These are phyloP conservation scores for Gryon sp. DNA, from an alignment of 1,140 invertebrate genomes.

Conservation along the genomic window DNA sequence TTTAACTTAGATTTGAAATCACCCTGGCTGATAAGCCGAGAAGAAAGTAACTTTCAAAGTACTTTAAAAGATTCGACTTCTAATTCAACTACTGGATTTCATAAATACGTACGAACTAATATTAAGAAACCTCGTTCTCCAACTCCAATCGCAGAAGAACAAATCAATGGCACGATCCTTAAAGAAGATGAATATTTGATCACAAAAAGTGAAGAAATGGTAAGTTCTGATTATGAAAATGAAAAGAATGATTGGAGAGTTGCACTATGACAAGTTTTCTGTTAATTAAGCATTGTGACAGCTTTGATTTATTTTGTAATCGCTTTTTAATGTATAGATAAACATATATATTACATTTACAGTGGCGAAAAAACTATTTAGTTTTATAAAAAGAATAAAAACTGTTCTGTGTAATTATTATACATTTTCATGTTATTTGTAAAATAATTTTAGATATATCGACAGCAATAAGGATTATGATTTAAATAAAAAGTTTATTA, in stretches of 20 bases:
- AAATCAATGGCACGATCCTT: conserved; percentile 8
- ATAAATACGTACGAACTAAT: conserved; percentile 42
- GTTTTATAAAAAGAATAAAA: too few relatives aligned
- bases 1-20: conserved; percentile 49
- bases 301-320: conserved; percentile 17
- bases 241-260: conserved; percentile 21
- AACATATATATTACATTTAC: too few relatives aligned
- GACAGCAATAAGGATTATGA: too few relatives aligned
- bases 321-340: too few relatives aligned
- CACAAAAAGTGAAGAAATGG: conserved; percentile 31
- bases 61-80: conserved; percentile 30
- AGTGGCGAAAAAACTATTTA: too few relatives aligned
- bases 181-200: conserved; percentile 31
- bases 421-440: too few relatives aligned
- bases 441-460: too few relatives aligned
- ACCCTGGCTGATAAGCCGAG: conserved; percentile 48
- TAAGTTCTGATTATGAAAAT: conserved; percentile 48
- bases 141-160: conserved; percentile 30
- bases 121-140: conserved; percentile 21
- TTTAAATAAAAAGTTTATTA: too few relatives aligned
- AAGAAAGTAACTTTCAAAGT: conserved; percentile 42
- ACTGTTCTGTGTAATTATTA: too few relatives aligned
- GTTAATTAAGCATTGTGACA: not conserved
- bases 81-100: conserved; percentile 17
- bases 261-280: not conserved